Conservation (phyloP, 2,888 invertebrate genomes). For the Clostera curtula region DNA sequence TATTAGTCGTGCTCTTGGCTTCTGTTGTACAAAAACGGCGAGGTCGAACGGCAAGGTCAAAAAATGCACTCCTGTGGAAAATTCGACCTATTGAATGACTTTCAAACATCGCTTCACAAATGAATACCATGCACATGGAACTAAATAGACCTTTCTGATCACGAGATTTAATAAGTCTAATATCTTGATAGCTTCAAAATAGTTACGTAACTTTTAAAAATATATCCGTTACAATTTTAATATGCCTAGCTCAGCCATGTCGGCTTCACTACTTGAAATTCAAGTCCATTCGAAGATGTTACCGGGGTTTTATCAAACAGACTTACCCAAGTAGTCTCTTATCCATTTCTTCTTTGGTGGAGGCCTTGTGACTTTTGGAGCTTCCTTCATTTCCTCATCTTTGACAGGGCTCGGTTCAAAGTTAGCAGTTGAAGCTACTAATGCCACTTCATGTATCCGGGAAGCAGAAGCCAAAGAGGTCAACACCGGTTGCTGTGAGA, state of each 20-base stretch:
- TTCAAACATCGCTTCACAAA: slow-evolving; percentile 14
- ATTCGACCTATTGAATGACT: slow-evolving; percentile 19
- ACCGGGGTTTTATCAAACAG: slow-evolving; percentile 3
- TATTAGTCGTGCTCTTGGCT: slow-evolving; percentile 31
- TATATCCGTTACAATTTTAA: too few species aligned
- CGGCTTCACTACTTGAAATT: too few species aligned
- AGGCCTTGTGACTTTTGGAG: slow-evolving; percentile 47
- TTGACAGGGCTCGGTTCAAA: slow-evolving; percentile 32
- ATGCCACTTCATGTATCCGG: slow-evolving; percentile 30
- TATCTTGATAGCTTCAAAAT: too few species aligned
- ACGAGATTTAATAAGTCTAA: too few species aligned
- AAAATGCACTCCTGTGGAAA: slow-evolving; percentile 31
- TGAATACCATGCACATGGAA: slow-evolving; percentile 1
- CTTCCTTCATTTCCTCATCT: slow-evolving; percentile 36
- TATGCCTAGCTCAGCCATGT: too few species aligned
- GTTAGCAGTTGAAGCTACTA: slow-evolving; percentile 39
- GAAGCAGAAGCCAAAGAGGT: slow-evolving; percentile 34
- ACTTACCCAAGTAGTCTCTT: slow-evolving; percentile 78
- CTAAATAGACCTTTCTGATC: too few species aligned
- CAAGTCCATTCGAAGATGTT: not conserved
- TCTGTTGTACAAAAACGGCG: slow-evolving; percentile 37
- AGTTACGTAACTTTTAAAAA: too few species aligned
- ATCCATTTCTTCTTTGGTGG: slow-evolving; percentile 86
- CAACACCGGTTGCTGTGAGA: slow-evolving; percentile 36
- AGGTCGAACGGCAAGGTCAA: slow-evolving; percentile 39